These are phyloP conservation scores for Zygogramma bicolorata DNA, from an alignment of 2,888 invertebrate species.

Conservation along the genomic window DNA sequence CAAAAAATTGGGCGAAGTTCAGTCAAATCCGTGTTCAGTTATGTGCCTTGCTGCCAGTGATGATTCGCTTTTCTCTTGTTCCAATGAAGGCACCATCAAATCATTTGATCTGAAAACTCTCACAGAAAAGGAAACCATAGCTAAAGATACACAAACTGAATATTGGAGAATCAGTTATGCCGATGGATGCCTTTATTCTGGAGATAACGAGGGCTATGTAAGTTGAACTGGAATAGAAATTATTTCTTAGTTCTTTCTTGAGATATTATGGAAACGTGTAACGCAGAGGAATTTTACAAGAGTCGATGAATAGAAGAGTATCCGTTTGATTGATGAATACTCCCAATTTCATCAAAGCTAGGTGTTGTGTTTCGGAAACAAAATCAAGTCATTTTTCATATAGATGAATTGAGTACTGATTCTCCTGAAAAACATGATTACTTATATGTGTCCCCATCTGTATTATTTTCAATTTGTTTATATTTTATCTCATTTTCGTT, in stretches of 20 bases:
- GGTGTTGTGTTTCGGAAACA: too few relatives aligned
- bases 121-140: slow-evolving; percentile 59
- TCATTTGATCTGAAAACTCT: slow-evolving; percentile 70
- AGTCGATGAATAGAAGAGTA: too few relatives aligned
- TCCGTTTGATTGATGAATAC: too few relatives aligned
- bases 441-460: too few relatives aligned
- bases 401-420: too few relatives aligned
- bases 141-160: slow-evolving; percentile 64
- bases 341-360: too few relatives aligned
- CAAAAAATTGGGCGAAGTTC: slow-evolving; percentile 63
- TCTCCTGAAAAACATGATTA: too few relatives aligned
- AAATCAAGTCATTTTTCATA: too few relatives aligned
- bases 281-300: too few relatives aligned
- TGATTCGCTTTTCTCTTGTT: slow-evolving; percentile 72
- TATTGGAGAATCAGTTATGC: slow-evolving; percentile 64
- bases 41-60: slow-evolving; percentile 72
- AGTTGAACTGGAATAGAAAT: slow-evolving; percentile 50
- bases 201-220: slow-evolving; percentile 75
- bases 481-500: too few relatives aligned
- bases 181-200: slow-evolving; percentile 69
- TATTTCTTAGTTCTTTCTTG: not conserved
- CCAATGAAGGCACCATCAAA: slow-evolving; percentile 74
- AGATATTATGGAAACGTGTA: not conserved
- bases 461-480: too few relatives aligned
- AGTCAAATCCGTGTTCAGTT: slow-evolving; percentile 73